Percentiles rank a stretch among this genome's conserved stretches.
phyloP scores from a whole-genome alignment of 2,888 invertebrate species.

The Catocala nupta region DNA sequence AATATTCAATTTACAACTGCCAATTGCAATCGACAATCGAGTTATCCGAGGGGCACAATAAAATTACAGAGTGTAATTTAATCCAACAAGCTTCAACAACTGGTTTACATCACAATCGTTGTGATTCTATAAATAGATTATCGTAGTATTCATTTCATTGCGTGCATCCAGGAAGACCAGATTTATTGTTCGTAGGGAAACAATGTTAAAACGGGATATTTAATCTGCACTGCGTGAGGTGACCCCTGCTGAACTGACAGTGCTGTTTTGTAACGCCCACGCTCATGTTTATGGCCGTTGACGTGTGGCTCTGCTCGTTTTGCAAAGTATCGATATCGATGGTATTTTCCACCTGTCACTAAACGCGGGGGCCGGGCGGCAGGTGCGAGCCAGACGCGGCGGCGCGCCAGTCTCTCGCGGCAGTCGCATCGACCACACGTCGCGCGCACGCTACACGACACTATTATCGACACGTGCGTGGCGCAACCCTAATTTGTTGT shows the following conservation, averaged over 20 bases:
- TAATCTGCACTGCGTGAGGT: slow-evolving; percentile 25
- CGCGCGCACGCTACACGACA: slow-evolving; percentile 59
- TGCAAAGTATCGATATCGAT: slow-evolving; percentile 78
- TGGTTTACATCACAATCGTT: neutral
- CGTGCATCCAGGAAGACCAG: slow-evolving; percentile 2
- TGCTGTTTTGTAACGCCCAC: slow-evolving; percentile 27
- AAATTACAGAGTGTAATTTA: too few relatives aligned
- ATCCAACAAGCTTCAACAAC: neutral
- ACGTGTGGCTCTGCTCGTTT: slow-evolving; percentile 13
- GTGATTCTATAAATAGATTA: neutral
- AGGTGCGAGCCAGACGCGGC: slow-evolving; percentile 82
- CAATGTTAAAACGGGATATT: slow-evolving; percentile 16
- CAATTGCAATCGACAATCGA: too few relatives aligned
- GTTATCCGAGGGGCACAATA: too few relatives aligned
- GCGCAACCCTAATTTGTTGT: slow-evolving; percentile 79
- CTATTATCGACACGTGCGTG: slow-evolving; percentile 79
- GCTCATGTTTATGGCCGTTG: slow-evolving; percentile 17
- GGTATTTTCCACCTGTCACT: slow-evolving; percentile 72
- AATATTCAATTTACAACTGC: too few relatives aligned
- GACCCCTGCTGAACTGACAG: slow-evolving; percentile 24
- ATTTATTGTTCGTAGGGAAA: slow-evolving; percentile 1
- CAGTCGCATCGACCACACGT: slow-evolving; percentile 75
- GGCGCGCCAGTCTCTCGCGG: slow-evolving; percentile 85
- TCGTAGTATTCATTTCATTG: neutral
- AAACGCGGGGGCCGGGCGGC: slow-evolving; percentile 78